Conservation (phyloP, 2,888 invertebrate species). For the Acleris holmiana region DNA sequence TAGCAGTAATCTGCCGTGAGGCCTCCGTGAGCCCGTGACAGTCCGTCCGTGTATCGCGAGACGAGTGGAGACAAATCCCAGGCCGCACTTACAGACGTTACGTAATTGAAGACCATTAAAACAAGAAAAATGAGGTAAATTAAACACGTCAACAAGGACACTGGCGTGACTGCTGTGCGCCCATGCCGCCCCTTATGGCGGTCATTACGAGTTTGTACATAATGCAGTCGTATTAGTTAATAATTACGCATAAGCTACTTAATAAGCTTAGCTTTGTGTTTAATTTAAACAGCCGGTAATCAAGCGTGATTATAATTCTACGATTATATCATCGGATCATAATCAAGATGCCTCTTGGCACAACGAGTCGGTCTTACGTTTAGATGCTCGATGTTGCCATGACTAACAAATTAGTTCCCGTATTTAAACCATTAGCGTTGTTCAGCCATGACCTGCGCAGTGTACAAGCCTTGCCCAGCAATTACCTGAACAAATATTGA, state of each 20-base stretch:
- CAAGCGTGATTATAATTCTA: constrained; percentile 50
- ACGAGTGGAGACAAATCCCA: constrained; percentile 27
- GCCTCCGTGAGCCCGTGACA: constrained; percentile 19
- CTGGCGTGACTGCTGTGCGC: constrained; percentile 48
- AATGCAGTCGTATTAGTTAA: constrained; percentile 40
- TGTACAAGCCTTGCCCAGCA: constrained; percentile 51
- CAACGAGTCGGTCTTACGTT: constrained; percentile 42
- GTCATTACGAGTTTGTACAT: constrained; percentile 40
- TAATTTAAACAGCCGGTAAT: constrained; percentile 44
- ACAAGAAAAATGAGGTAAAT: constrained; percentile 51
- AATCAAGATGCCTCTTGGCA: constrained; percentile 42
- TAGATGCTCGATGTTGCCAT: constrained; percentile 48
- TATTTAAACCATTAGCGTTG: constrained; percentile 53
- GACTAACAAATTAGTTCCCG: constrained; percentile 63
- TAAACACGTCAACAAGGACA: constrained; percentile 56
- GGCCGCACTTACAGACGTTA: constrained; percentile 25
- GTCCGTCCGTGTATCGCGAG: constrained; percentile 33
- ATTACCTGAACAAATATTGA: constrained; percentile 54
- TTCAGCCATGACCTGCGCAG: constrained; percentile 66
- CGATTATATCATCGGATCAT: constrained; percentile 56
- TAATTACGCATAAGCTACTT: constrained; percentile 15
- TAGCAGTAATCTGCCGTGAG: constrained; percentile 47
- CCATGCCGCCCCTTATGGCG: constrained; percentile 40
- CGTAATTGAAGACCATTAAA: constrained; percentile 47
- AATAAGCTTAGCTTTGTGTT: constrained; percentile 40